Evolutionary conservation across 2,888 invertebrate species (phyloP).

Genomic region (Hermaeophaga mercurialis): DNA sequence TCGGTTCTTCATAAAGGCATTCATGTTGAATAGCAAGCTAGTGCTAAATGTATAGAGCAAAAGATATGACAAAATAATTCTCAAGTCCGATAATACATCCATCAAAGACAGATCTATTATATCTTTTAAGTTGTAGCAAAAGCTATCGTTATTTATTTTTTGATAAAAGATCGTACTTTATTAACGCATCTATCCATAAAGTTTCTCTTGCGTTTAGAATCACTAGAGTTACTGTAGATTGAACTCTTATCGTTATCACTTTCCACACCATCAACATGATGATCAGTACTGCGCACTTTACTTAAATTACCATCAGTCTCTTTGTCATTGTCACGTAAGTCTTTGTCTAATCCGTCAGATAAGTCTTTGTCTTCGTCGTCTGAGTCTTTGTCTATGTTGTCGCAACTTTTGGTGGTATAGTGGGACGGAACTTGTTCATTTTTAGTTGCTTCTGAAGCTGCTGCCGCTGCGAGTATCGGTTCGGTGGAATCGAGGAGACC

Average conservation of each 20-base stretch:
- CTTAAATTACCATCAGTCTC: constrained; percentile 46
- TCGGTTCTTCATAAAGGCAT: background rate
- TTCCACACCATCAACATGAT: constrained; percentile 43
- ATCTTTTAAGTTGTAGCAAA: too few species aligned
- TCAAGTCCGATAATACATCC: too few species aligned
- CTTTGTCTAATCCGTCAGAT: constrained; percentile 29
- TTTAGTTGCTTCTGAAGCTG: constrained; percentile 38
- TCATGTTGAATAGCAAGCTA: constrained; percentile 28
- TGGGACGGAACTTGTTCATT: constrained; percentile 52
- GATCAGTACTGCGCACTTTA: constrained; percentile 42
- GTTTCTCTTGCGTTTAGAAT: constrained; percentile 74
- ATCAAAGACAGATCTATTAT: too few species aligned
- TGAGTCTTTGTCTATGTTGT: constrained; percentile 46
- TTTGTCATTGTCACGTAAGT: constrained; percentile 46
- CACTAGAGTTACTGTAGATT: constrained; percentile 62
- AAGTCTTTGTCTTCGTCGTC: background rate
- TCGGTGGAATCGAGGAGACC: constrained; percentile 61
- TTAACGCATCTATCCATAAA: constrained; percentile 86
- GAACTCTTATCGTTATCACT: constrained; percentile 59
- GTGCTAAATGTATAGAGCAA: constrained; percentile 20
- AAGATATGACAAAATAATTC: too few species aligned
- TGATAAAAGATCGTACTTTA: constrained; percentile 78
- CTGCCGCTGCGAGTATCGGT: constrained; percentile 38
- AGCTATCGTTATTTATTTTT: too few species aligned
- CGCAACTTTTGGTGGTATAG: constrained; percentile 51